These are phyloP conservation scores for Rhynchotus rufescens DNA, from an alignment of 2,797 vertebrate species.

Conservation along the genomic window DNA sequence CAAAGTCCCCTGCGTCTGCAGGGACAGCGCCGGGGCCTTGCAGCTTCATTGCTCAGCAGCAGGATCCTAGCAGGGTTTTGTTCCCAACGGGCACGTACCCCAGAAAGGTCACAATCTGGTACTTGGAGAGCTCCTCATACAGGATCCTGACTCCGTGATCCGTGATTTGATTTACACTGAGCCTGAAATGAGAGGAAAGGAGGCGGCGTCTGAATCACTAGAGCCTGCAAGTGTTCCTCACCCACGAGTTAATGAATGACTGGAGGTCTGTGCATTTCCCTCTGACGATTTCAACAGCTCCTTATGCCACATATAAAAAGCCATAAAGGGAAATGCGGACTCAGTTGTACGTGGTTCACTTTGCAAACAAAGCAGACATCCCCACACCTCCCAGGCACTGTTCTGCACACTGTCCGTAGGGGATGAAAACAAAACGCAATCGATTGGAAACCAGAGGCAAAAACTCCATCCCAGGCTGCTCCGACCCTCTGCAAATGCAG, in stretches of 20 bases:
- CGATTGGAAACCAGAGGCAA: conserved; percentile 1
- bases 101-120: conserved; percentile 85
- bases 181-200: conserved; percentile 78
- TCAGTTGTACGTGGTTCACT: neutral
- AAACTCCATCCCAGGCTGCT: neutral
- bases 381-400: neutral
- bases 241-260: neutral
- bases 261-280: neutral
- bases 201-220: neutral
- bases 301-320: neutral
- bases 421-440: neutral
- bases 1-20: neutral
- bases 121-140: conserved; percentile 89
- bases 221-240: neutral
- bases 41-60: neutral
- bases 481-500: neutral
- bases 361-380: conserved; percentile 13
- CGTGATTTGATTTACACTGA: conserved; percentile 92
- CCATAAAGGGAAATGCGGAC: neutral
- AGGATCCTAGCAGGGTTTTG: neutral
- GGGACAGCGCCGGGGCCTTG: neutral
- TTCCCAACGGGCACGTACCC: conserved; percentile 82
- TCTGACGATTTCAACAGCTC: neutral
- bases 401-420: neutral
- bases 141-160: conserved; percentile 89